Percentiles rank a stretch among this genome's conserved stretches.
Evolutionary conservation across 2,797 vertebrate genomes (phyloP).

Genomic region (Coccyzus lansbergi): DNA sequence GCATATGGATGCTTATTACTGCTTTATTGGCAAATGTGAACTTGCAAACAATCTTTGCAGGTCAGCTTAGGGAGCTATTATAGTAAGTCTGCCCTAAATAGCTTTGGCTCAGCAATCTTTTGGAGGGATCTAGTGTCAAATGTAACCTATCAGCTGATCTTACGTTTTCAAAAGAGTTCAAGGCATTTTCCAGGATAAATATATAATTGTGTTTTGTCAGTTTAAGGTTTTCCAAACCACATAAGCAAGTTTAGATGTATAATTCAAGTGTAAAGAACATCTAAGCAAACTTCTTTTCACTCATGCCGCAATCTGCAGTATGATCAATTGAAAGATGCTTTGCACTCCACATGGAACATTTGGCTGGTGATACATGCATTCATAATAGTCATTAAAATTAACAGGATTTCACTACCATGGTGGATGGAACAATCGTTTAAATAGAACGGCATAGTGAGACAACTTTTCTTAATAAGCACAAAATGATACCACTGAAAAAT

Average conservation of each 20-base stretch:
- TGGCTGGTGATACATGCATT: not conserved
- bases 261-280: not conserved
- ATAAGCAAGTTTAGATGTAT: not conserved
- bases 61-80: not conserved
- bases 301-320: not conserved
- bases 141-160: not conserved
- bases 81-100: not conserved
- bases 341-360: not conserved
- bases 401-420: not conserved
- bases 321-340: not conserved
- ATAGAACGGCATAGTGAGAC: not conserved
- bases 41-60: not conserved
- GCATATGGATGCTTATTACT: fast-evolving
- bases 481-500: not conserved
- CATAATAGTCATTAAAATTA: not conserved
- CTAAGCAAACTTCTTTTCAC: not conserved
- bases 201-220: not conserved
- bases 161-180: not conserved
- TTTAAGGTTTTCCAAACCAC: not conserved
- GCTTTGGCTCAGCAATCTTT: not conserved
- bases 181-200: not conserved
- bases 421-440: not conserved
- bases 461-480: not conserved
- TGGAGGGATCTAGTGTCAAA: not conserved
- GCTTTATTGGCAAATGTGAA: not conserved